A percentile compares a stretch with the other conserved stretches of the same genome.
Conservation (phyloP, 2,888 invertebrate species). For the Dromius quadrimaculatus region DNA sequence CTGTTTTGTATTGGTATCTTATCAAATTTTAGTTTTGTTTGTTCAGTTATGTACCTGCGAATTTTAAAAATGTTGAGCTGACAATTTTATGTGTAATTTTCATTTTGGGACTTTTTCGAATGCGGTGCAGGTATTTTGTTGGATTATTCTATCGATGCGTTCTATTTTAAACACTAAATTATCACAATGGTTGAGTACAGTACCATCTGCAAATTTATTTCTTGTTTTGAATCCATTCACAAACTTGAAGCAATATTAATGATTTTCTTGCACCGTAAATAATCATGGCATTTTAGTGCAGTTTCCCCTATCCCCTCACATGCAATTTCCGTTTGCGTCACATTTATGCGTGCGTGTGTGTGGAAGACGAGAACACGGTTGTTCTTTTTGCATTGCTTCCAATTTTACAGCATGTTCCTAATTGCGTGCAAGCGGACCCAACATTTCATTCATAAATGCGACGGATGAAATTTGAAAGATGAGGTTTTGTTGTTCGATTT, state of each 20-base stretch:
- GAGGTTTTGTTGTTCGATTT: conserved; percentile 9
- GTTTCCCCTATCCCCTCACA: not conserved
- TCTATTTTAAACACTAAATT: too few species aligned
- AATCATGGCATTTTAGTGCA: conserved; percentile 47
- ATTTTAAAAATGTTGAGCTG: too few species aligned
- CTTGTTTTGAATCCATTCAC: not conserved
- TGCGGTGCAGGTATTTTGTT: too few species aligned
- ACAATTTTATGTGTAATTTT: not conserved
- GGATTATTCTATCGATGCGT: too few species aligned
- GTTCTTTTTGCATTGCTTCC: conserved; percentile 48
- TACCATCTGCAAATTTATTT: not conserved
- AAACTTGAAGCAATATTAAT: conserved; percentile 38
- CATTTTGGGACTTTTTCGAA: conserved; percentile 2
- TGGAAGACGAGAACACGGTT: not conserved
- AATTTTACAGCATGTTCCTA: conserved; percentile 48
- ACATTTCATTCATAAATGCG: conserved; percentile 47
- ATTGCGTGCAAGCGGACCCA: conserved; percentile 45
- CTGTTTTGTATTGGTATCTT: conserved; percentile 11
- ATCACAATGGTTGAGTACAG: not conserved
- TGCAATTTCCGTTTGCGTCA: conserved; percentile 50
- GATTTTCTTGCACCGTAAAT: conserved; percentile 50
- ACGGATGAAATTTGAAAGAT: conserved; percentile 30
- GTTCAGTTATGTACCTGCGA: too few species aligned
- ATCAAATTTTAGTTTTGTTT: conserved; percentile 8
- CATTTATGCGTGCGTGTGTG: conserved; percentile 30